Evolutionary conservation across 2,797 vertebrate genomes (phyloP), one percentile per base, ranked within the genome.

Genomic region (Capromys pilorides): DNA sequence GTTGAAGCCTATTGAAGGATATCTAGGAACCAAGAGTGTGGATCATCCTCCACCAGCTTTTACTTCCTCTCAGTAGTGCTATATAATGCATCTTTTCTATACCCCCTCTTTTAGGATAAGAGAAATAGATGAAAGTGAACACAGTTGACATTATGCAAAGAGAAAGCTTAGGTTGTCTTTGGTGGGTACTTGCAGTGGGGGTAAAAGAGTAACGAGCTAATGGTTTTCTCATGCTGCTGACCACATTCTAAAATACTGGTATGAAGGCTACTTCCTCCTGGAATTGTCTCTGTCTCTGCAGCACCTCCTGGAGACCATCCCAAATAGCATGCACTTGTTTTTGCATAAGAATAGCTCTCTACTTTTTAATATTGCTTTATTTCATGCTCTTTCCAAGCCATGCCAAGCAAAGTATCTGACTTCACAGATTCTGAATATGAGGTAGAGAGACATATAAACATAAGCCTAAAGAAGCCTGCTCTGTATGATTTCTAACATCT

Each of bases 401-500:
- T 69, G 75, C 57, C 26, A 31, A 39, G 36, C n/a, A 33, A 13
- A 6, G 54, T 7, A 9, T 45, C 45, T 78, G 84, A 67, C 51
- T 39, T 64, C 4, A 69, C 16, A 9, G 36, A 79, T 33, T 33
- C 45, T 26, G 31, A 61, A 4, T 33, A 5, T 31, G 66, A 92
- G 81, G 73, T 59, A 51, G 31, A 93, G 86, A 62, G 39, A 13
- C 5, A 54, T 7, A 16, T 66, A 85, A n/a, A 84, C 12, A 9
- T 0, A 33, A 14, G 49, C 49, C 79, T 31, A 33, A 33, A 79
- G 75, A 62, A n/a, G 28, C 61, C 28, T 3, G 21, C 54, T 77
- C 86, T 28, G 2, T 88, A 54, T 90, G 71, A 87, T 36, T 86
- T 59, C 87, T 81, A 49, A 83, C n/a, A 91, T 96, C 95, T 92